phyloP scores from a whole-genome alignment of 2,888 invertebrate species.

The Plebejus melissa region DNA sequence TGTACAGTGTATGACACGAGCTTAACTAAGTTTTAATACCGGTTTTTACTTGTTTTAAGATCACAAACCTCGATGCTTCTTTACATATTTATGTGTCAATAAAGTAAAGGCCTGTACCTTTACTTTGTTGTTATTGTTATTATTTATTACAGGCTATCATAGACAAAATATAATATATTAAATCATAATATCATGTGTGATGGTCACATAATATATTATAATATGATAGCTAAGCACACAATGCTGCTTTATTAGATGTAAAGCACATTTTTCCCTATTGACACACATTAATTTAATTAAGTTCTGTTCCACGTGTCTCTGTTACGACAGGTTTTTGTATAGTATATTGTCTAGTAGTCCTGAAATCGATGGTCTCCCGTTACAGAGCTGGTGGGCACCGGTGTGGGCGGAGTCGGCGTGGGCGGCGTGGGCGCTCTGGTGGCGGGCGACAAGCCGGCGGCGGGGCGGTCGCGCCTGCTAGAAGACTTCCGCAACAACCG shows the following conservation, averaged over 20 bases:
- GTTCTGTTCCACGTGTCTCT: neutral
- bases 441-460: slow-evolving; percentile 69
- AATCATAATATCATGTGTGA: too few relatives aligned
- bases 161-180: too few relatives aligned
- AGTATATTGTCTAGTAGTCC: neutral
- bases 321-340: neutral
- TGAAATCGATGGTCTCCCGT: neutral
- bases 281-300: neutral
- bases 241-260: too few relatives aligned
- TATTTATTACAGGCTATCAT: too few relatives aligned
- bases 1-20: neutral
- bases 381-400: slow-evolving; percentile 62
- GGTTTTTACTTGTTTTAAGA: neutral
- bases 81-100: too few relatives aligned
- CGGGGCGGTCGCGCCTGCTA: slow-evolving; percentile 91
- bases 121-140: too few relatives aligned
- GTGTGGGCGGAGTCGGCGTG: slow-evolving; percentile 49
- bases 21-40: neutral
- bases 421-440: slow-evolving; percentile 55
- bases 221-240: too few relatives aligned
- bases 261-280: too few relatives aligned
- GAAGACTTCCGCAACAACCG: slow-evolving; percentile 97
- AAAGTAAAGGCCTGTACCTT: too few relatives aligned
- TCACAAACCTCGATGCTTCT: too few relatives aligned
- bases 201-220: too few relatives aligned